Base-by-base conservation (phyloP, 2,797 vertebrate species). In the Halcyon leucocephala region DNA sequence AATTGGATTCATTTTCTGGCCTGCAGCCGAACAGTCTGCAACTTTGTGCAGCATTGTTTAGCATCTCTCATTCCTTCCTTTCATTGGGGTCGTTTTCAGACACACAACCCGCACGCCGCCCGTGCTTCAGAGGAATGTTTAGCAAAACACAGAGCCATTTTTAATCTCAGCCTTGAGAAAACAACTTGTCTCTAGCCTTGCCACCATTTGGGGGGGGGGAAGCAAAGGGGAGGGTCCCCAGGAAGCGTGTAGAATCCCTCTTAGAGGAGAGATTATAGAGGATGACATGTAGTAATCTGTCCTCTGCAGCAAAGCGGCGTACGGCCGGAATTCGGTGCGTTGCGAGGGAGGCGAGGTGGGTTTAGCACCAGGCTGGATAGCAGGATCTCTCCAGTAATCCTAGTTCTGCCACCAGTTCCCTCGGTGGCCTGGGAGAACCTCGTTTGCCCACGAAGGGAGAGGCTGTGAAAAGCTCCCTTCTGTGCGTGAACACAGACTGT, bases 1-100 rank as follows among this genome's bases (percentile, higher is more conserved):
- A 98, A 98, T 98, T 98, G 98, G 98, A 98, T 98, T 98, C 98
- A 98, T 98, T 98, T 98, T 98, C 98, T 98, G 98, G 98, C 98
- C 97, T 96, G 97, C 97, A 98, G 98, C 98, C 97, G 97, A 98
- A 98, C 98, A 97, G 98, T 97, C 98, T 98, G 98, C 97, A 98
- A 98, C 97, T 98, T 98, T 97, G 96, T 79, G 66, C 92, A 65
- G 97, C 96, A 95, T 98, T 97, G 97, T 97, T 97, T 96, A 97
- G 98, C 97, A 93, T 98, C 97, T 94, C 97, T 94, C 95, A 81
- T 97, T 96, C 97, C 97, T 96, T 78, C 94, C 88, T 97, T 98
- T 97, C 97, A 70, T 39, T 88, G 94, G 97, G 95, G 86, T 96
- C 89, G 54, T 96, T 97, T 95, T 96, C 86, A 71, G 91, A 93